These are phyloP conservation scores for Isurus oxyrinchus DNA, from an alignment of 2,113 vertebrate species.

Conservation along the genomic window DNA sequence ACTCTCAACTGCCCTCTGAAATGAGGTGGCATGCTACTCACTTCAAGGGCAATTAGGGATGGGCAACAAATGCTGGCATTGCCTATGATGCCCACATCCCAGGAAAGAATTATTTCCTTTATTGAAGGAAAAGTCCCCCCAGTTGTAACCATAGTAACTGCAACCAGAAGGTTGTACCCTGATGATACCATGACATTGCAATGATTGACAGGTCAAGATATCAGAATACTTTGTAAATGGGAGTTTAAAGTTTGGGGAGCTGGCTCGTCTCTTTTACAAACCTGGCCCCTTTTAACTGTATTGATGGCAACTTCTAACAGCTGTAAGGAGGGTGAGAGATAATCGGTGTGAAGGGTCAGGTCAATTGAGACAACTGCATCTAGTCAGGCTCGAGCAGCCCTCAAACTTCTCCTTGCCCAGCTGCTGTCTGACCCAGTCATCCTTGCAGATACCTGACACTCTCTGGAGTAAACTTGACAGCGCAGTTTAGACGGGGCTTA, in stretches of 20 bases:
- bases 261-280: neutral
- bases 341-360: conserved; percentile 2
- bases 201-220: neutral
- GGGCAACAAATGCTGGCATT: no score
- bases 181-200: neutral
- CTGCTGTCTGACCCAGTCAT: conserved; percentile 8
- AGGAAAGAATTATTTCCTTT: neutral
- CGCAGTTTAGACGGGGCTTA: neutral
- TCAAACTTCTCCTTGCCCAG: neutral
- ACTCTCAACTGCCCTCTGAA: no score
- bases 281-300: neutral
- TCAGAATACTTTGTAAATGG: neutral
- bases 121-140: neutral
- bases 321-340: neutral
- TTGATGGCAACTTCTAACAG: neutral
- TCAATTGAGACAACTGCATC: conserved; percentile 10
- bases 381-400: neutral
- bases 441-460: neutral
- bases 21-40: no score
- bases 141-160: neutral
- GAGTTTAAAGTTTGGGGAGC: neutral
- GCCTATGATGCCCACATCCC: no score
- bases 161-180: neutral
- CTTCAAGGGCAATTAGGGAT: no score
- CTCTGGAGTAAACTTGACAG: neutral